A percentile compares a stretch with the other conserved stretches of the same genome.
These are phyloP conservation scores for Paraplagusia blochii DNA, from an alignment of 2,113 vertebrate genomes.

Conservation along the genomic window DNA sequence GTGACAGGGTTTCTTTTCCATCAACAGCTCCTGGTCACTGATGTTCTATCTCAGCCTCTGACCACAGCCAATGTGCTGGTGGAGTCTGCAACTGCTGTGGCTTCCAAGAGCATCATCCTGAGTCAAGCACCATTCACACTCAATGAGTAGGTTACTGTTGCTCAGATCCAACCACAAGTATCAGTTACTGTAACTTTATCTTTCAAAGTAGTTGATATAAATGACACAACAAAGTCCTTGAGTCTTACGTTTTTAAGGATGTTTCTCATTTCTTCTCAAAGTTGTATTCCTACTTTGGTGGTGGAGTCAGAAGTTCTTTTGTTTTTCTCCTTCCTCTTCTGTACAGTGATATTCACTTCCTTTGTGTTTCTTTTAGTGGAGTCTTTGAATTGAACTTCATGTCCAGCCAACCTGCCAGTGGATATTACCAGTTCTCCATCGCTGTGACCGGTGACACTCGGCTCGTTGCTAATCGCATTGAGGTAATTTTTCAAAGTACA, in stretches of 20 bases:
- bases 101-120: conserved; percentile 83
- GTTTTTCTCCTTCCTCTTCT: too few relatives aligned
- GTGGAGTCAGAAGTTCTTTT: too few relatives aligned
- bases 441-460: conserved; percentile 85
- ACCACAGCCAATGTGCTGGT: conserved; percentile 85
- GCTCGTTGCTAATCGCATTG: conserved; percentile 88
- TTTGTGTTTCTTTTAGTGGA: conserved; percentile 72
- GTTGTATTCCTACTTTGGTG: too few relatives aligned
- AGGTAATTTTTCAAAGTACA: conserved; percentile 70
- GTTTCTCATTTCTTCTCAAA: too few relatives aligned
- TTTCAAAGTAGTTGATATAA: too few relatives aligned
- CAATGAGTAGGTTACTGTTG: conserved; percentile 76
- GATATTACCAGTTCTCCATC: conserved; percentile 93
- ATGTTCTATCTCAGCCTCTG: conserved; percentile 89
- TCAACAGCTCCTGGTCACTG: conserved; percentile 87
- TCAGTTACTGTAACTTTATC: too few relatives aligned
- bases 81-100: conserved; percentile 81
- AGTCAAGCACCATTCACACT: conserved; percentile 81
- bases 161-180: background rate
- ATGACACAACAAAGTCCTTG: too few relatives aligned
- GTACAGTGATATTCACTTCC: background rate
- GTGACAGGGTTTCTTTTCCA: conserved; percentile 28
- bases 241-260: too few relatives aligned
- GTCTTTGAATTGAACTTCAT: conserved; percentile 93
- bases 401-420: conserved; percentile 88